These are phyloP conservation scores for Brachypalpus laphriformis DNA, from an alignment of 2,888 invertebrate genomes.

Conservation along the genomic window DNA sequence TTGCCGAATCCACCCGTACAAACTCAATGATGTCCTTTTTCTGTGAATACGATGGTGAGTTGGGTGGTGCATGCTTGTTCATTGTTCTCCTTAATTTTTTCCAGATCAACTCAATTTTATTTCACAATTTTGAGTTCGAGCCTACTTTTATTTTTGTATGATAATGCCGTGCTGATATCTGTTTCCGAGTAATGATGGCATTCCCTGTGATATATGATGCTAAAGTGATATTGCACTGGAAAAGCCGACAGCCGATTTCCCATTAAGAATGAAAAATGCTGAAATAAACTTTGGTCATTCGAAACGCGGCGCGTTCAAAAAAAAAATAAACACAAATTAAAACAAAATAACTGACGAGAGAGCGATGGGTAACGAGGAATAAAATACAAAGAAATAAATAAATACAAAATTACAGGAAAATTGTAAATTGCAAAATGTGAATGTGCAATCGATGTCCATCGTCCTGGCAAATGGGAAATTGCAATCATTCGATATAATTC, in stretches of 20 bases:
- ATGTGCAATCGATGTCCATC: conserved; percentile 24
- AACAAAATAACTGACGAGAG: conserved; percentile 17
- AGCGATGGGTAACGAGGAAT: not conserved
- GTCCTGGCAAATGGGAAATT: conserved; percentile 43
- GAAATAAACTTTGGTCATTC: conserved; percentile 65
- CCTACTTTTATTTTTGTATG: not conserved
- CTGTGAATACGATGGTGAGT: not conserved
- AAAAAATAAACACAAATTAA: conserved; percentile 18
- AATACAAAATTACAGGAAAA: conserved; percentile 37
- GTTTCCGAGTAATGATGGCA: conserved; percentile 69
- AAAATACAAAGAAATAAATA: not conserved
- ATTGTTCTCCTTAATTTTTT: conserved; percentile 12
- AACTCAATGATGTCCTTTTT: conserved; percentile 72
- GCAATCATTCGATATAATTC: conserved; percentile 63
- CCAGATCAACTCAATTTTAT: conserved; percentile 55
- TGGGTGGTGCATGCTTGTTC: not conserved
- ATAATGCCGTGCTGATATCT: conserved; percentile 61
- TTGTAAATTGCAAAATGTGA: conserved; percentile 53
- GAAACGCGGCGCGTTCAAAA: conserved; percentile 8
- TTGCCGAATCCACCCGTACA: conserved; percentile 63
- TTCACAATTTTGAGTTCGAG: conserved; percentile 56
- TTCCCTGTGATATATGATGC: conserved; percentile 66
- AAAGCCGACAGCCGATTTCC: conserved; percentile 66
- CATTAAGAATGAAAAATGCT: conserved; percentile 73
- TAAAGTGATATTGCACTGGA: conserved; percentile 68